These are phyloP conservation scores for Lethenteron camtschaticum DNA, from an alignment of 2,113 vertebrate genomes.

Conservation along the genomic window DNA sequence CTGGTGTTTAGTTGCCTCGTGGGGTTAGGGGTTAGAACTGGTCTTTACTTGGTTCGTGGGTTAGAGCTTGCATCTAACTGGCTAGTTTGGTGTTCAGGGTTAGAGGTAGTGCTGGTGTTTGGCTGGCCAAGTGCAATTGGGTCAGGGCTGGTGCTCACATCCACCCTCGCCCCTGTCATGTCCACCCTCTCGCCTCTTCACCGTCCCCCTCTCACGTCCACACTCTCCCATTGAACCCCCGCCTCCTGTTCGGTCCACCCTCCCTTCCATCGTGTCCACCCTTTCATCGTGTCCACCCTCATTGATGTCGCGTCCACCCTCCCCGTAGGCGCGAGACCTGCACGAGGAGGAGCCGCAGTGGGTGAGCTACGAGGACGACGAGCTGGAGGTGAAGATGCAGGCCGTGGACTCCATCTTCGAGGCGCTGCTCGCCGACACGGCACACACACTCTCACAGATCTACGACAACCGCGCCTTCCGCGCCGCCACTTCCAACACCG, in stretches of 20 bases:
- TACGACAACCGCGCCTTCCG: too few species aligned
- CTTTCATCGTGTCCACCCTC: background rate
- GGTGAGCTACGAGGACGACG: constrained; percentile 94
- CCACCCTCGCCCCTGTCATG: background rate
- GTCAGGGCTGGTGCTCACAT: too few species aligned
- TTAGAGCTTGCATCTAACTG: too few species aligned
- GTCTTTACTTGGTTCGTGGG: too few species aligned
- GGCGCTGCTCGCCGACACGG: constrained; percentile 67
- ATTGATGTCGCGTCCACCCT: background rate
- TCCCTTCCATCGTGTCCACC: background rate
- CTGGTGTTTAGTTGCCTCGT: too few species aligned
- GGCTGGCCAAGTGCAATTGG: too few species aligned
- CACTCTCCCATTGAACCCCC: background rate
- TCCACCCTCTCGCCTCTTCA: background rate
- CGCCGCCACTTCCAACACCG: background rate
- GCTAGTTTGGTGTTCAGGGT: too few species aligned
- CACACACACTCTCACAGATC: constrained; percentile 8
- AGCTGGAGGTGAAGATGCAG: constrained; percentile 89
- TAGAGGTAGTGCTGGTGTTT: too few species aligned
- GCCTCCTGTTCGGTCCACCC: background rate
- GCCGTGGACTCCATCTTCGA: constrained; percentile 89
- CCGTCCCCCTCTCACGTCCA: background rate
- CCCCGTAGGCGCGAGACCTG: constrained; percentile 65
- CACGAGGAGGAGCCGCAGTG: constrained; percentile 87
- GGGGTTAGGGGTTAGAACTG: too few species aligned